Evolutionary conservation across 2,113 vertebrate genomes (phyloP), one percentile per base, ranked within the genome.

Genomic region (Enhydra lutris): DNA sequence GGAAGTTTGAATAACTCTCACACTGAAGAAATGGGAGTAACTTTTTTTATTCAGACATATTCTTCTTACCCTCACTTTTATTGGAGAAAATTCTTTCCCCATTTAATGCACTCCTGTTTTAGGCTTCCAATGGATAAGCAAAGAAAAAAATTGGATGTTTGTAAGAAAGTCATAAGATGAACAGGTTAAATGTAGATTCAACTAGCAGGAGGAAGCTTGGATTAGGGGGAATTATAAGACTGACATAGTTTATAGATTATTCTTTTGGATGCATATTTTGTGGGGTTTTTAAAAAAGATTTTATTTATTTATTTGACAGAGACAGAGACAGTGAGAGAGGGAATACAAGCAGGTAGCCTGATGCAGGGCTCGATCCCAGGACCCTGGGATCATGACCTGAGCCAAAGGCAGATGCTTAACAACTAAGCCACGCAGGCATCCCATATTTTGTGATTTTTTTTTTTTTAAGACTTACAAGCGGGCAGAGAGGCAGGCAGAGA

Each of bases 71-170:
- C n/a, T 87, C 79, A 20, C 65, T 78, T 84, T 90, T 59, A 69
- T 15, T 85, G 21, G 79, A 90, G 52, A 76, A 57, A 90, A 82
- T 47, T 95, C 36, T 92, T 91, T 76, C 80, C 12, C 29, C 24
- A 50, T 73, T 63, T 83, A 88, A 50, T 97, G 50, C 39, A 65
- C n/a, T 88, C 31, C 85, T 93, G 11, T 63, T 95, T 84, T 89
- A 92, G 59, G 18, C 5, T 45, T 50, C 36, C 14, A 59, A n/a
- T 23, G 11, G 24, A 61, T 79, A 86, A 84, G n/a, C 55, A 87
- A 55, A 81, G 57, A 81, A 59, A 91, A 47, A 86, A 59, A 92
- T 78, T 91, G 45, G 4, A 73, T 74, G 1, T 82, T 65, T 81
- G 3, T 85, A 93, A 89, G 42, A 63, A 89, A 94, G 71, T 47